phyloP scores from a whole-genome alignment of 2,888 invertebrate species.

The Chrysotoxum bicinctum region DNA sequence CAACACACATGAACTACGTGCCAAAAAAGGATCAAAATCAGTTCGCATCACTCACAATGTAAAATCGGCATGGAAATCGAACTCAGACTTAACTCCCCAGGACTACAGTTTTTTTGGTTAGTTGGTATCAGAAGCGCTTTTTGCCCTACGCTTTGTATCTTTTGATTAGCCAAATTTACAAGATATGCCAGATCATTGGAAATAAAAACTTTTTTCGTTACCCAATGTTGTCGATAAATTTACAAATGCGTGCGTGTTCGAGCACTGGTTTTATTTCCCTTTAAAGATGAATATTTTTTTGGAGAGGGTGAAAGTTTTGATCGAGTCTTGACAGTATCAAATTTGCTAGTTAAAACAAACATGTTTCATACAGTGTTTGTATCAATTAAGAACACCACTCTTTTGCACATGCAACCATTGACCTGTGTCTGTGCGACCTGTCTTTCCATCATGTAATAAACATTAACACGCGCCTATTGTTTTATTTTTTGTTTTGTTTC shows the following conservation, averaged over 20 bases:
- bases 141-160: constrained; percentile 26
- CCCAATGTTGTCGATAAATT: constrained; percentile 63
- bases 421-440: constrained; percentile 32
- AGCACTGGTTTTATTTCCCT: neutral
- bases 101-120: constrained; percentile 15
- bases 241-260: constrained; percentile 16
- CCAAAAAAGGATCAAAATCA: constrained; percentile 30
- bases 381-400: constrained; percentile 22
- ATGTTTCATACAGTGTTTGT: constrained; percentile 12
- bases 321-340: constrained; percentile 49
- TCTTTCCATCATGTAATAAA: neutral
- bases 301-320: constrained; percentile 34
- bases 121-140: constrained; percentile 12
- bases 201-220: constrained; percentile 44
- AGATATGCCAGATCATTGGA: constrained; percentile 67
- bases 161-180: constrained; percentile 72
- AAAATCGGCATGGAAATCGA: constrained; percentile 4
- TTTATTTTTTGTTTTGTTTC: neutral
- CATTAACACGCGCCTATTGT: constrained; percentile 55
- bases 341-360: constrained; percentile 44
- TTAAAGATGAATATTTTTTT: neutral
- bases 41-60: constrained; percentile 22
- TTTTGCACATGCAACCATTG: constrained; percentile 2
- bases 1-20: constrained; percentile 13
- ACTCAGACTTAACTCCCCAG: constrained; percentile 1